These are phyloP conservation scores for Hyalella azteca DNA, from an alignment of 2,888 invertebrate genomes.

Conservation along the genomic window DNA sequence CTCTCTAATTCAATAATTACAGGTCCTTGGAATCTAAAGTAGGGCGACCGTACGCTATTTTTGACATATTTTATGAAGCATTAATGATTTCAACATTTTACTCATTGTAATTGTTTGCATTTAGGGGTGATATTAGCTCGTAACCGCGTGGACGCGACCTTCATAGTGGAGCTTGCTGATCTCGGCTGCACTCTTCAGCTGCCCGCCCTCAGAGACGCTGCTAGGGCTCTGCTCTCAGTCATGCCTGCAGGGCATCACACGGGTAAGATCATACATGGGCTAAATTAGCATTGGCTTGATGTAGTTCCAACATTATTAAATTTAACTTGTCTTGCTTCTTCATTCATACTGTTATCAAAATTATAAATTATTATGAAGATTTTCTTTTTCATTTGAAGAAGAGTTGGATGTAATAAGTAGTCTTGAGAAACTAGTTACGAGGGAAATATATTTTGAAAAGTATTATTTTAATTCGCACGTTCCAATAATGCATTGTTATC, in stretches of 20 bases:
- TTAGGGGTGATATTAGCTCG: constrained; percentile 79
- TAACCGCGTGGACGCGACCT: constrained; percentile 77
- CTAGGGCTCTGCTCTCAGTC: constrained; percentile 77
- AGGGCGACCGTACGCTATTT: no score
- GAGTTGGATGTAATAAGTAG: no score
- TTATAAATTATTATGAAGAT: no score
- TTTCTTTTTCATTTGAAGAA: no score
- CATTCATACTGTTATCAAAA: background rate
- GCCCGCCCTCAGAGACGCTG: constrained; percentile 81
- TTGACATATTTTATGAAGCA: no score
- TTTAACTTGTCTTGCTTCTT: background rate
- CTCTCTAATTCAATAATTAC: no score
- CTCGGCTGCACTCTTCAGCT: constrained; percentile 83
- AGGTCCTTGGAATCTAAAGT: no score
- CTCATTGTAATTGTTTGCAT: background rate
- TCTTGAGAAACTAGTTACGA: no score
- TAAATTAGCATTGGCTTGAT: background rate
- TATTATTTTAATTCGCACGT: no score
- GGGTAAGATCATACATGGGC: constrained; percentile 1
- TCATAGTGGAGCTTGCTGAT: constrained; percentile 82
- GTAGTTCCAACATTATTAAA: background rate
- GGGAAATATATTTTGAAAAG: no score
- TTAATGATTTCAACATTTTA: background rate
- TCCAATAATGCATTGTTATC: no score
- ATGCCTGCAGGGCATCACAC: constrained; percentile 75